A percentile compares a stretch with the other conserved stretches of the same genome.
Conservation (phyloP, 2,113 vertebrate genomes). For the Tychaedon coryphoeus region DNA sequence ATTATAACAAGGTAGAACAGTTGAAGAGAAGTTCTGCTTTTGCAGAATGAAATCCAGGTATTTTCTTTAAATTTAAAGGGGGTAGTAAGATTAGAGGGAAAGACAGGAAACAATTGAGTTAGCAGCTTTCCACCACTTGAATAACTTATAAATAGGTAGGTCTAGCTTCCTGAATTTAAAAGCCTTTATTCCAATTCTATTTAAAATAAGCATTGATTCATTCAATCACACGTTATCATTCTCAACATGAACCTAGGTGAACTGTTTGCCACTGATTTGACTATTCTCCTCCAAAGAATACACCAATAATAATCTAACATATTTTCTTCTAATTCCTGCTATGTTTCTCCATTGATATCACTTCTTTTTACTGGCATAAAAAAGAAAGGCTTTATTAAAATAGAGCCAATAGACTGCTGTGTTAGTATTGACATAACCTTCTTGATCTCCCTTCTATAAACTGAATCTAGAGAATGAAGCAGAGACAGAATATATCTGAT, state of each 20-base stretch:
- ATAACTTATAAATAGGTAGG: neutral
- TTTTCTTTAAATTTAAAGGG: neutral
- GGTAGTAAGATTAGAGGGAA: neutral
- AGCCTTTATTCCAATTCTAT: neutral
- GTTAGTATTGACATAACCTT: neutral
- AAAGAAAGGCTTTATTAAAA: neutral
- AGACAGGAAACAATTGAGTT: neutral
- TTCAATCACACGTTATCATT: neutral
- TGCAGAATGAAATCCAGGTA: neutral
- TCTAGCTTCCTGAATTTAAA: neutral
- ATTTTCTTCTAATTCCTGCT: neutral
- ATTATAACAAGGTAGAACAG: neutral
- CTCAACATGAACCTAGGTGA: neutral
- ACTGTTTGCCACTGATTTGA: neutral
- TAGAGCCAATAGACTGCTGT: neutral
- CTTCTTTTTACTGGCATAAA: neutral
- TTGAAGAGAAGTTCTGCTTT: neutral
- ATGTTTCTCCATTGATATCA: neutral
- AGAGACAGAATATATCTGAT: neutral
- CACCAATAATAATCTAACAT: neutral
- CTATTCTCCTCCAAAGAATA: neutral
- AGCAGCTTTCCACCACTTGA: neutral
- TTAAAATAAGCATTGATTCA: neutral
- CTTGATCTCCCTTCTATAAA: neutral
- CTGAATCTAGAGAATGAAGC: neutral